These are phyloP conservation scores for Leucozona laternaria DNA, from an alignment of 2,888 invertebrate species.

Conservation along the genomic window DNA sequence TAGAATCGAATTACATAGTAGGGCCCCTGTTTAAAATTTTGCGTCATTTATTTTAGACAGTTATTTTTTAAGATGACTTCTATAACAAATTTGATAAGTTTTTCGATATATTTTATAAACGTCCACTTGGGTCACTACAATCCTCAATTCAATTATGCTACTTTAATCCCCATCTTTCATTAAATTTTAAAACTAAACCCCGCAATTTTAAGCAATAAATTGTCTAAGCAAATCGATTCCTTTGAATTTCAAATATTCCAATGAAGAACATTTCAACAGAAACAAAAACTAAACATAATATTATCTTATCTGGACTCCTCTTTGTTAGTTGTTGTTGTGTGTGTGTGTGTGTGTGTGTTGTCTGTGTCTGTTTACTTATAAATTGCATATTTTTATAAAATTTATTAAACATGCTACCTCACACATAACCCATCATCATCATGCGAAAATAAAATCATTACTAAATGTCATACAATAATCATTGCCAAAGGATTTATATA, in stretches of 20 bases:
- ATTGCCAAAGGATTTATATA: constrained; percentile 72
- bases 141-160: too few relatives aligned
- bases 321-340: not conserved
- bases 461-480: constrained; percentile 75
- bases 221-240: not conserved
- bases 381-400: constrained; percentile 70
- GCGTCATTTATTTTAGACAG: too few relatives aligned
- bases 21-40: too few relatives aligned
- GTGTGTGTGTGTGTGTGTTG: not conserved
- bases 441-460: constrained; percentile 74
- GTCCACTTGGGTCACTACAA: too few relatives aligned
- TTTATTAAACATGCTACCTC: constrained; percentile 72
- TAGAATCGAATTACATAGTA: too few relatives aligned
- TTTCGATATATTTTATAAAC: too few relatives aligned
- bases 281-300: not conserved
- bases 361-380: constrained; percentile 28
- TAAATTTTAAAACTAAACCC: too few relatives aligned
- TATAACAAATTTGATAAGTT: too few relatives aligned
- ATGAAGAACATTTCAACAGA: not conserved
- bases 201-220: too few relatives aligned
- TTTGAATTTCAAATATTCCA: not conserved
- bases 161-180: too few relatives aligned
- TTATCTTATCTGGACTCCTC: not conserved
- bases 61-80: too few relatives aligned
- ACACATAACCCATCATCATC: constrained; percentile 74